Evolutionary conservation across 2,888 invertebrate genomes (phyloP).

Genomic region (Melinaea marsaeus): DNA sequence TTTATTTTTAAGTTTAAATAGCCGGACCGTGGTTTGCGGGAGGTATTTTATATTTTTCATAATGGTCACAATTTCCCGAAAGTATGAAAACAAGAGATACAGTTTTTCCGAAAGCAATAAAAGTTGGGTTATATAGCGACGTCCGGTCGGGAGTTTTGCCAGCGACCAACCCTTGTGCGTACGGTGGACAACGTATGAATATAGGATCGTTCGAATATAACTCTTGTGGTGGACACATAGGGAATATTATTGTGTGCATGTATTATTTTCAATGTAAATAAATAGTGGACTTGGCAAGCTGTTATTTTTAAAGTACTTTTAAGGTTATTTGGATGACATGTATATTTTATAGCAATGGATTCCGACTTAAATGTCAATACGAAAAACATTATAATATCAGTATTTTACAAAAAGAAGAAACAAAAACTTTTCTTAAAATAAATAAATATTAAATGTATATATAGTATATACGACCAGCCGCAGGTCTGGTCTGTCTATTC

Average conservation of each 20-base stretch:
- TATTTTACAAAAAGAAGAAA: too few species aligned
- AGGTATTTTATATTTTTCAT: conserved; percentile 24
- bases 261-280: conserved; percentile 23
- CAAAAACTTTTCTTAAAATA: too few species aligned
- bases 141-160: conserved; percentile 69
- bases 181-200: conserved; percentile 20
- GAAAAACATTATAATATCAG: too few species aligned
- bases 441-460: not conserved
- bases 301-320: conserved; percentile 32
- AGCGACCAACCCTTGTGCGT: conserved; percentile 47
- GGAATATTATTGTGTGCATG: not conserved
- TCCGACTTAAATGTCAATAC: not conserved
- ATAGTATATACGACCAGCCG: conserved; percentile 12
- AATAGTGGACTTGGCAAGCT: conserved; percentile 33
- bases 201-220: conserved; percentile 12
- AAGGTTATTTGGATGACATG: conserved; percentile 30
- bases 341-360: conserved; percentile 25
- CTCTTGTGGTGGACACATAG: not conserved
- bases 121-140: conserved; percentile 63
- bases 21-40: not conserved
- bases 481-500: conserved; percentile 51
- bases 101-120: conserved; percentile 72
- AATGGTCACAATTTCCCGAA: conserved; percentile 34
- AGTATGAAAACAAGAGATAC: conserved; percentile 54
- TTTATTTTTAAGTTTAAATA: conserved; percentile 1